Evolutionary conservation across 2,797 vertebrate species (phyloP), one percentile per base, ranked within the genome.

Genomic region (Kryptopterus vitreolus): DNA sequence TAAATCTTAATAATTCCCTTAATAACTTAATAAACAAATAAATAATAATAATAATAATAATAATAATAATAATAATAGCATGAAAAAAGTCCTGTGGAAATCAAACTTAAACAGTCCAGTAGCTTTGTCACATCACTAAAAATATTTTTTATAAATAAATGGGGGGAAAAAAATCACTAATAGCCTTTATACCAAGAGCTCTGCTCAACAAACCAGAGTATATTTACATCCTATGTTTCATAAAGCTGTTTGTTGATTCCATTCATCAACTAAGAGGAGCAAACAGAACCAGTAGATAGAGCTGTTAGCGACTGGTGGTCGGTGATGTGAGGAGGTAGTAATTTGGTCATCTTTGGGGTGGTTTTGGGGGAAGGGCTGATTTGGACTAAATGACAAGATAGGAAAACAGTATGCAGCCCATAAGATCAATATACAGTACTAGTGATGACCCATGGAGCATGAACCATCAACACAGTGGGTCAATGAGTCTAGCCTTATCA

Each of bases 401-500:
- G 0, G 63, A 76, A 83, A 83, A 76, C 73, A 80, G 65, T 31
- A 48, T 53, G 0, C 0, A 75, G 87, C 81, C 83, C 0, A 77
- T 29, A 2, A 82, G 90, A 94, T 95, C 92, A 69, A 95, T 84
- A 77, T 24, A 43, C 38, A 43, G 38, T 43, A 61, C 20, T 94
- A 89, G 55, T 65, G 24, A 82, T 22, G 0, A 69, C 77, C 89
- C 89, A 86, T 87, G 43, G 62, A 53, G 22, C 57, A 53, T 33
- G 26, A 77, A 72, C 35, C 52, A 18, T 55, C 80, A 85, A 82
- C 76, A 81, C 58, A 76, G 81, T 86, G 86, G 86, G 87, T 92
- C 91, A 89, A 90, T 91, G 46, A 81, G 88, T 90, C 91, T 92
- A 78, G 85, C 86, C 84, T 87, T 78, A 88, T 79, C 88, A 85